Evolutionary conservation across 2,797 vertebrate genomes (phyloP).

Genomic region (Eulemur mongoz): DNA sequence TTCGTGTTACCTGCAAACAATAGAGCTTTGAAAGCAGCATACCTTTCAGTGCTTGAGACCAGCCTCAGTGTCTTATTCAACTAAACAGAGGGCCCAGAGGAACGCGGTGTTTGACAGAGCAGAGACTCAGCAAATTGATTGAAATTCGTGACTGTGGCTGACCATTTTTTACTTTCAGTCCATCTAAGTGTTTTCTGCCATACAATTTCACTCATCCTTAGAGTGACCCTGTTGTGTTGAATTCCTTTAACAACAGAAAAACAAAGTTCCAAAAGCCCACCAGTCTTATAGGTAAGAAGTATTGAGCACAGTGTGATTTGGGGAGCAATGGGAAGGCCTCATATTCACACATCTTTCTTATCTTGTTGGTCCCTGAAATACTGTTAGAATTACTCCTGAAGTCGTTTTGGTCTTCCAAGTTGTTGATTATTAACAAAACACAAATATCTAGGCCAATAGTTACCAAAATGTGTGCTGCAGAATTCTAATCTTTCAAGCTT

Average conservation of each 20-base stretch:
- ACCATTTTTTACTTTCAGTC: background rate
- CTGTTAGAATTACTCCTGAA: background rate
- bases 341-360: background rate
- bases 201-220: background rate
- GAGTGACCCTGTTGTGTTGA: background rate
- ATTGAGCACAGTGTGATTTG: background rate
- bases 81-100: background rate
- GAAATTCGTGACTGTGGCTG: background rate
- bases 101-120: background rate
- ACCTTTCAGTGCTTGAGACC: background rate
- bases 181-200: background rate
- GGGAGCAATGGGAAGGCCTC: background rate
- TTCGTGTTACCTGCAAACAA: background rate
- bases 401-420: background rate
- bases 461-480: background rate
- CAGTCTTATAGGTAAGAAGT: background rate
- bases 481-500: background rate
- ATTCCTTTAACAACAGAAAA: background rate
- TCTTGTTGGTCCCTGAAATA: background rate
- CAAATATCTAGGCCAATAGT: background rate
- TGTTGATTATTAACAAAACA: conserved; percentile 16
- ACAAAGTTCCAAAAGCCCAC: background rate
- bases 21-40: background rate
- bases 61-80: background rate
- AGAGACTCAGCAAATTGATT: background rate